Base-by-base conservation (phyloP, 2,888 invertebrate species). In the Sthenelais limicola region DNA sequence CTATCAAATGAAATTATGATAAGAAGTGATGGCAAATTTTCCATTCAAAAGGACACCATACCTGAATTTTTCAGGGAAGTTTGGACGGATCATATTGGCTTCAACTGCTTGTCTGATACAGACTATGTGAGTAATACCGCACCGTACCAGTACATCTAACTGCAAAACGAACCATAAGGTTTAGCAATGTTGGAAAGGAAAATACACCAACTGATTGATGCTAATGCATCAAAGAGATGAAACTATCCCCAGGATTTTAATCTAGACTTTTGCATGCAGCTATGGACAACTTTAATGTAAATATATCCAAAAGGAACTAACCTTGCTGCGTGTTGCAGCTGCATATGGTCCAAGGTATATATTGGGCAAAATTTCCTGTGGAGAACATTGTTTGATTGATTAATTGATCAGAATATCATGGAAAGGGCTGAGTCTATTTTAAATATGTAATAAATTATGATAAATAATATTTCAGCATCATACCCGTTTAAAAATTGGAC, bases 311-410 rank as follows among this genome's bases (percentile, higher is more conserved):
- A 30, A 52, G 21, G 21, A 15, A 21, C 67, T 73, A 77, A 86
- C 87, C 85, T 90, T 91, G 62, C 90, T 89, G 79, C 89, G 90
- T 81, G 90, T 90, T 26, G 92, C 92, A 68, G 91, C 89, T 71
- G 91, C 91, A 84, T 91, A 92, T 3, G 92, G 91, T 26, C 92
- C 92, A 21, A 92, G 89, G 83, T 89, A 92, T 30, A 92, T 86
- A 15, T 91, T 91, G 47, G 92, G 92, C 73, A 92, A 88, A 35
- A 92, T 91, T 86, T 92, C 92, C 89, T 86, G 75, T 30, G 74
- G 75, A 51, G 30, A 15, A 51, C 9, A 51, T n/a, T n/a, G n/a
- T n/a, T n/a, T n/a, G n/a, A n/a, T n/a, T n/a, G n/a, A n/a, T n/a
- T n/a, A n/a, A n/a, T n/a, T n/a, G n/a, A n/a, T n/a, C n/a, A n/a